Evolutionary conservation across 2,113 vertebrate species (phyloP).

Genomic region (Diphyllodes magnificus): DNA sequence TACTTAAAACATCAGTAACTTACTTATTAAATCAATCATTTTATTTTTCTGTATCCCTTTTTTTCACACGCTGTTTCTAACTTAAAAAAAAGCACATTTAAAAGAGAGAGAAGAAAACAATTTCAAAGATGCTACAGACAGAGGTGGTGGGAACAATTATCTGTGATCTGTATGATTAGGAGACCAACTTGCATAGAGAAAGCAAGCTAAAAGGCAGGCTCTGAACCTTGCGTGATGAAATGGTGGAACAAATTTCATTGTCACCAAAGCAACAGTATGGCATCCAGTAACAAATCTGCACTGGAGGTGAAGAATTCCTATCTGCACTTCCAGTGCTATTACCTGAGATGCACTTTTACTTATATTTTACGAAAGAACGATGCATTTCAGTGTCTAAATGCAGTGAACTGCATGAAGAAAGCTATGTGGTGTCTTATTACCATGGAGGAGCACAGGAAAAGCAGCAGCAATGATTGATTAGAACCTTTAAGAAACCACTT

Average conservation of each 20-base stretch:
- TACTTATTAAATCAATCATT: background rate
- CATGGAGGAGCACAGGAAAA: background rate
- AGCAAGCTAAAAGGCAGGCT: background rate
- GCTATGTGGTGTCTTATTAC: background rate
- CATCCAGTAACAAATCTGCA: background rate
- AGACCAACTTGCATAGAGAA: background rate
- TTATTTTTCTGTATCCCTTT: background rate
- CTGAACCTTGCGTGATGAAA: background rate
- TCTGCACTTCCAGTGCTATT: background rate
- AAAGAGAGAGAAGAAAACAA: background rate
- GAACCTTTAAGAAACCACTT: background rate
- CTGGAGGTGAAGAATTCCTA: background rate
- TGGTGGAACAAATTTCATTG: background rate
- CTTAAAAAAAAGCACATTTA: background rate
- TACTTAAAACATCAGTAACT: background rate
- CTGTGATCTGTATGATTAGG: background rate
- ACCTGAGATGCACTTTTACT: background rate
- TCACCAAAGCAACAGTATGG: background rate
- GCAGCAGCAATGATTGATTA: background rate
- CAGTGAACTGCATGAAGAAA: background rate
- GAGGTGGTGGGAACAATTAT: background rate
- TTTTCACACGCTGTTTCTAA: background rate
- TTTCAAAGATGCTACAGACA: background rate
- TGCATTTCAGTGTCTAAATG: background rate
- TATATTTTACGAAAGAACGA: background rate